Evolutionary conservation across 2,888 invertebrate genomes (phyloP), one percentile per base, ranked within the genome.

Genomic region (Agriotes lineatus): DNA sequence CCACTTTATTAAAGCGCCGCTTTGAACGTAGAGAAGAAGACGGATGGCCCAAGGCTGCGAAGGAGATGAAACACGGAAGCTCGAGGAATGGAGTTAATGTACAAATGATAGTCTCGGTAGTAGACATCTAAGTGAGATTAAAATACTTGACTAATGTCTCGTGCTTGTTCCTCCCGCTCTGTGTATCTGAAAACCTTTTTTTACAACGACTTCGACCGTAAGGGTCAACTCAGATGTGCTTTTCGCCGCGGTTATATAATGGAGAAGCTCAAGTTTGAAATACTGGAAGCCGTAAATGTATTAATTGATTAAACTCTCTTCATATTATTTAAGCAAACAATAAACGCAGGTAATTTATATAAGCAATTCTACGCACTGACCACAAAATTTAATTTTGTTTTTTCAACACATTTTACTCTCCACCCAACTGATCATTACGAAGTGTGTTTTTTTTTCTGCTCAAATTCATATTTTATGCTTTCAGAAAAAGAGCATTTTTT

Each of bases 51-150:
- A 64, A 16, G 19, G 48, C 19, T 42, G 20, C 19, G 16, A 64
- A 45, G 20, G 37, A 64, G 48, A 45, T 54, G 42, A 44, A 42
- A 62, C 62, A 42, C 39, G 52, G 52, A 52, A 54, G 48, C 22
- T 22, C 10, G 12, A 19, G 22, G 48, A 19, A 61, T 39, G 25
- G 39, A 61, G 50, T 61, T 61, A 61, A 61, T 61, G 61, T 52
- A 61, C 50, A 52, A 61, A 61, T 61, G 61, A 61, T 61, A 30
- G 61, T 61, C 61, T 52, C 22, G 61, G 50, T 52, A 52, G 52
- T 61, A 61, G 61, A 61, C 50, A 37, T 61, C 52, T 61, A 61
- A 58, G 48, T 48, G 45, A 52, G 52, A 61, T 61, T 61, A 61
- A 61, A 61, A 50, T 61, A 48, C 61, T 45, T 33, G 45, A 30